These are phyloP conservation scores for Octopus bimaculoides DNA, from an alignment of 1,140 invertebrate species.

Conservation along the genomic window DNA sequence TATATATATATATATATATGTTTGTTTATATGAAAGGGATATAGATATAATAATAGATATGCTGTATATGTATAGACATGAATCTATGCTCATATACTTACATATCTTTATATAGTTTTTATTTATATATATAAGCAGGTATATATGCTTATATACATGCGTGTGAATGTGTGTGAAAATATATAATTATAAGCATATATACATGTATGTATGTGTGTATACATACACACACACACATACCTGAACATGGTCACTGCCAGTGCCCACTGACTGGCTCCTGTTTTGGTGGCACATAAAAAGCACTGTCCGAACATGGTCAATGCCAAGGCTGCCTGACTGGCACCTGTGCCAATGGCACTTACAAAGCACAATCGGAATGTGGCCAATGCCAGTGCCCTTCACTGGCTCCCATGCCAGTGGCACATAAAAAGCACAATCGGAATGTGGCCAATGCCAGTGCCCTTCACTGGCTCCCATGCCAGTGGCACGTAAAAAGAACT, in stretches of 20 bases:
- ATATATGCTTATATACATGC: not conserved
- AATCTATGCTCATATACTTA: not conserved
- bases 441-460: too few species aligned
- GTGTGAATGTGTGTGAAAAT: not conserved
- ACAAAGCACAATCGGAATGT: too few species aligned
- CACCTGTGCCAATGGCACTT: too few species aligned
- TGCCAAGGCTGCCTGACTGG: too few species aligned
- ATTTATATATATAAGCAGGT: not conserved
- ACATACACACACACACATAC: not conserved
- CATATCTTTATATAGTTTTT: not conserved
- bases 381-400: too few species aligned
- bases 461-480: too few species aligned
- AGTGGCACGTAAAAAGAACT: too few species aligned
- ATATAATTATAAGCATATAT: not conserved
- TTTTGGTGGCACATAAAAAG: too few species aligned
- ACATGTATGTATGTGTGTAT: not conserved
- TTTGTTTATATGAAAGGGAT: not conserved
- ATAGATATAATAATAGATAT: not conserved
- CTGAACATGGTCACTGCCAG: not conserved
- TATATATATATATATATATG: not conserved
- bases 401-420: too few species aligned
- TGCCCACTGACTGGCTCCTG: too few species aligned
- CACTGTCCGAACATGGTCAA: too few species aligned
- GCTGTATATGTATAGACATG: not conserved
- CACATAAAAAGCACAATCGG: too few species aligned